A percentile compares a stretch with the other conserved stretches of the same genome.
Conservation (phyloP, 2,888 invertebrate species). For the Vesta saturnalis region DNA sequence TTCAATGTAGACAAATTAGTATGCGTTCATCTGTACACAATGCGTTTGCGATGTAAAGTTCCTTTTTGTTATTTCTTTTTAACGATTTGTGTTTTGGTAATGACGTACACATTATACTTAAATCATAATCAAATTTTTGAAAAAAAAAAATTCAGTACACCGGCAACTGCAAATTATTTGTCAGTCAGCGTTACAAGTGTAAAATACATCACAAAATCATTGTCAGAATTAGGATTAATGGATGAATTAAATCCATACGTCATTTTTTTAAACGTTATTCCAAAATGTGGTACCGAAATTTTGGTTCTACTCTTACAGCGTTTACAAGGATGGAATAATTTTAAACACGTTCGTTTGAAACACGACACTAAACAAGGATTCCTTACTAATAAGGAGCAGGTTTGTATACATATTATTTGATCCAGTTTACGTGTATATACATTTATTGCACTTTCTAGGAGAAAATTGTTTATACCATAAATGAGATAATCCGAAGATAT, state of each 20-base stretch:
- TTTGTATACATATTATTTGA: constrained; percentile 41
- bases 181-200: constrained; percentile 21
- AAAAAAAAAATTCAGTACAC: constrained; percentile 32
- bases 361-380: constrained; percentile 51
- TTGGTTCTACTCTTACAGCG: constrained; percentile 68
- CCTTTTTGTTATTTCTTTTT: neutral
- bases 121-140: too few species aligned
- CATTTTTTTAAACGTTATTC: constrained; percentile 69
- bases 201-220: constrained; percentile 64
- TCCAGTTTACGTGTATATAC: constrained; percentile 8
- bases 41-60: neutral
- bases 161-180: constrained; percentile 28
- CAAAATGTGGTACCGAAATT: constrained; percentile 69
- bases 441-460: constrained; percentile 58
- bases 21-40: neutral
- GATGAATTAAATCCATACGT: constrained; percentile 64
- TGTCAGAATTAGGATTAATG: constrained; percentile 63
- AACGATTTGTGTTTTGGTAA: neutral
- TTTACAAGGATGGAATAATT: constrained; percentile 68
- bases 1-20: neutral
- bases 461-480: constrained; percentile 65
- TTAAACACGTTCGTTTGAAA: constrained; percentile 66
- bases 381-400: constrained; percentile 60
- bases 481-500: constrained; percentile 63
- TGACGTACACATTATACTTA: neutral